Base-by-base conservation (phyloP, 2,888 invertebrate genomes). In the Caenorhabditis wallacei region DNA sequence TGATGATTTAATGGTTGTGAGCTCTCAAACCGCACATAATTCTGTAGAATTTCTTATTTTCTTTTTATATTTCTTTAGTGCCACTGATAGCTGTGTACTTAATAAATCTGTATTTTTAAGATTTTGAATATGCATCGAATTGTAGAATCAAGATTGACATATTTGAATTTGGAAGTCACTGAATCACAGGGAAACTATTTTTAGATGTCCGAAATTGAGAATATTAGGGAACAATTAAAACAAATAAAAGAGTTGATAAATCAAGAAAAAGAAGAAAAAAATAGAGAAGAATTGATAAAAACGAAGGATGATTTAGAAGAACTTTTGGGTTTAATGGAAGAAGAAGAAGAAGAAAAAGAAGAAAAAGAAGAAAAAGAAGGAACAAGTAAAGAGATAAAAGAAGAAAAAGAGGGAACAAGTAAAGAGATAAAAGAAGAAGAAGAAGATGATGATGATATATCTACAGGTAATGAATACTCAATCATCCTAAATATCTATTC, bases 1-100 rank as follows among this genome's bases (percentile, higher is more conserved):
- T 24, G 43, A n/a, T 56, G 64, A 56, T 74, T 64, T 48, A 74
- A 43, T 57, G 74, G 74, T 74, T 74, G 74, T 74, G 74, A 74
- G 64, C 59, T 66, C 74, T 54, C 37, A 64, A 26, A 72, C n/a
- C 22, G 22, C 74, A 56, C 61, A 48, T 40, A 53, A 24, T 66
- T 56, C 43, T 64, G 46, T 46, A 56, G 16, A 16, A 40, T 40
- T 40, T 40, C 30, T 30, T 30, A 30, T 30, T 30, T 30, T 30
- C n/a, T n/a, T n/a, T n/a, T 35, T 24, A 2, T 40, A 20, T 56
- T 74, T 46, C 51, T 10, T 30, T 56, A 54, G 43, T 64, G 30
- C 64, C 43, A 24, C 40, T 74, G 53, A 46, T 74, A 74, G 64
- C 40, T 46, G 63, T 61, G 72, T 72, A 74, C 30, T 56, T 74